phyloP scores from a whole-genome alignment of 2,888 invertebrate genomes.

The Belgica antarctica region DNA sequence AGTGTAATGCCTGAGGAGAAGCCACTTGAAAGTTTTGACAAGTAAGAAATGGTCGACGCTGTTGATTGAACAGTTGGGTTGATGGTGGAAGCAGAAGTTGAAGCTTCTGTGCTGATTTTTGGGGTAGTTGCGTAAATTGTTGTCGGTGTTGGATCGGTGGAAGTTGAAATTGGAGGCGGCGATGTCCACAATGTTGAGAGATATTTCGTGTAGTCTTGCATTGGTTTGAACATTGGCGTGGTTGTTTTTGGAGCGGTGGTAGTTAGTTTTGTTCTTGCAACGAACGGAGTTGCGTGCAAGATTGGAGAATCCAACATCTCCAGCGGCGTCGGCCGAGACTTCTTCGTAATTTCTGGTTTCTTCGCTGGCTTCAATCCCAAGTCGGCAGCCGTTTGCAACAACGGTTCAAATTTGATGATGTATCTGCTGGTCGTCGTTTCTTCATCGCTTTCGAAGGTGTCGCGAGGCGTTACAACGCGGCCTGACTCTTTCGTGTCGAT shows the following conservation, averaged over 20 bases:
- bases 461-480: not conserved
- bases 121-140: constrained; percentile 50
- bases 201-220: constrained; percentile 45
- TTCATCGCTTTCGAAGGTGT: not conserved
- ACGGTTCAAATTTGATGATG: constrained; percentile 46
- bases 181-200: constrained; percentile 39
- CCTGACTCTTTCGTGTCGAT: not conserved
- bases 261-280: not conserved
- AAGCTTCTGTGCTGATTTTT: too few species aligned
- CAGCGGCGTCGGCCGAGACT: constrained; percentile 52
- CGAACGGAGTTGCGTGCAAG: constrained; percentile 56
- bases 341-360: constrained; percentile 41
- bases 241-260: constrained; percentile 53
- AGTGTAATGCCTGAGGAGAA: constrained; percentile 46
- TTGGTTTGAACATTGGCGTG: constrained; percentile 41
- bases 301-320: constrained; percentile 61
- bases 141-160: constrained; percentile 50
- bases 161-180: constrained; percentile 46
- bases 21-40: constrained; percentile 47
- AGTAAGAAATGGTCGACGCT: not conserved
- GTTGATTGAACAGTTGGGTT: not conserved
- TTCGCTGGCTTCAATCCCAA: constrained; percentile 2
- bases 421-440: constrained; percentile 11
- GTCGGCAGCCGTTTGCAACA: constrained; percentile 46
- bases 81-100: constrained; percentile 47